These are phyloP conservation scores for Teleiodes luculella DNA, from an alignment of 2,888 invertebrate genomes.

Conservation along the genomic window DNA sequence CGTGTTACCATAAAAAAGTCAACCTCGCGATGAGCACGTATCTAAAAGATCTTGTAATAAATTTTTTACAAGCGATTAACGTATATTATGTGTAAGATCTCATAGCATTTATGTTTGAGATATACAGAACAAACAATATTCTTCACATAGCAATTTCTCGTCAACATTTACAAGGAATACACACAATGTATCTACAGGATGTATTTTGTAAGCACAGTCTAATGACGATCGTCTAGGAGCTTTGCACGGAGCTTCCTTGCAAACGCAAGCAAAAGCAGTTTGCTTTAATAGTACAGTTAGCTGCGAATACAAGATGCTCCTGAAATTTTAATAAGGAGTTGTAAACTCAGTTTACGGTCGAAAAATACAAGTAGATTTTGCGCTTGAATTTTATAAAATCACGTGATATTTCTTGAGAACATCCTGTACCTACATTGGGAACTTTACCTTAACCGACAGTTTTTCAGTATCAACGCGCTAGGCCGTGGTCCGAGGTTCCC, in stretches of 20 bases:
- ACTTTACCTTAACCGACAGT: no score
- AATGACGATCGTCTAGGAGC: slow-evolving; percentile 5
- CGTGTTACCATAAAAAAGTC: no score
- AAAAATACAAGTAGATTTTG: not conserved
- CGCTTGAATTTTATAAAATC: not conserved
- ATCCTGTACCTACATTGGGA: no score
- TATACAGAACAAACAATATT: no score
- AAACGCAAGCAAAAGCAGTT: slow-evolving; percentile 1
- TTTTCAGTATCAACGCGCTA: no score
- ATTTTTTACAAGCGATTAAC: no score
- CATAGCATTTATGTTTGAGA: no score
- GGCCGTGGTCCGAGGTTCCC: no score
- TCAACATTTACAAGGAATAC: not conserved
- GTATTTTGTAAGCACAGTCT: slow-evolving; percentile 5
- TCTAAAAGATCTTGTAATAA: no score
- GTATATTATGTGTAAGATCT: no score
- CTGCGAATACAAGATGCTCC: slow-evolving; percentile 3
- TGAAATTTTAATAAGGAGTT: slow-evolving; percentile 4
- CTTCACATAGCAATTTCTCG: not conserved
- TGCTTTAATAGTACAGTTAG: slow-evolving; percentile 10
- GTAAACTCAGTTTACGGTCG: not conserved
- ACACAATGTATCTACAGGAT: not conserved
- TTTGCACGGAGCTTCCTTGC: not conserved
- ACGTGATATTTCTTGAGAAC: no score
- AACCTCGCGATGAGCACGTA: no score